These are phyloP conservation scores for Taeniopygia guttata DNA, from an alignment of 2,797 vertebrate species.

Conservation along the genomic window DNA sequence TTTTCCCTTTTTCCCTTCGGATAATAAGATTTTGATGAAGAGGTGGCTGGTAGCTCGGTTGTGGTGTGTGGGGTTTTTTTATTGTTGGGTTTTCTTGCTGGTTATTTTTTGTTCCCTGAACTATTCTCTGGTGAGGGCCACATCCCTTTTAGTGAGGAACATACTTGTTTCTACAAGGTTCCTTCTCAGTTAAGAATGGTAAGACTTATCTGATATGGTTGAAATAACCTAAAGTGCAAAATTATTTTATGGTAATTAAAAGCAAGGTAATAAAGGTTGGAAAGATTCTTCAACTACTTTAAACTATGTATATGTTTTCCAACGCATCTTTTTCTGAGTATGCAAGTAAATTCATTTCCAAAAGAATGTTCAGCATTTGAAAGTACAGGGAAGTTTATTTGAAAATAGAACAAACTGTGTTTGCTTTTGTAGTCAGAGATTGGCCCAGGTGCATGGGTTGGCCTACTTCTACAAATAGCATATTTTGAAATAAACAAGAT, in stretches of 20 bases:
- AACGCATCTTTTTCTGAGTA: neutral
- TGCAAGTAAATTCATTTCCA: neutral
- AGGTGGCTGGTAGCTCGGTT: neutral
- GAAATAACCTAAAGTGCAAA: neutral
- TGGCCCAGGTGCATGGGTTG: neutral
- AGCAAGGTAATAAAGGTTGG: neutral
- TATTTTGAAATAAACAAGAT: neutral
- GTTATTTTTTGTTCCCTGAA: neutral
- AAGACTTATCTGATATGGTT: neutral
- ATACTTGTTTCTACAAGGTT: neutral
- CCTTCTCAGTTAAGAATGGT: neutral
- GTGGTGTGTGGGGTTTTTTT: neutral
- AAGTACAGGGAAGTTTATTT: neutral
- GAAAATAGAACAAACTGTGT: neutral
- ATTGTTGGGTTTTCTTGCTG: neutral
- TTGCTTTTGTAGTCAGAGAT: neutral
- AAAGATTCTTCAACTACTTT: neutral
- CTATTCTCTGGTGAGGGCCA: neutral
- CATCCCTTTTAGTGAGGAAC: neutral
- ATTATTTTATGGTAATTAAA: neutral
- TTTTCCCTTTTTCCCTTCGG: neutral
- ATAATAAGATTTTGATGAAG: neutral
- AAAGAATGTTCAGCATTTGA: neutral
- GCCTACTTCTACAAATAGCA: neutral
- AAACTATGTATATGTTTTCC: neutral